These are phyloP conservation scores for Phoxinus dragarum DNA, from an alignment of 2,797 vertebrate genomes.

Conservation along the genomic window DNA sequence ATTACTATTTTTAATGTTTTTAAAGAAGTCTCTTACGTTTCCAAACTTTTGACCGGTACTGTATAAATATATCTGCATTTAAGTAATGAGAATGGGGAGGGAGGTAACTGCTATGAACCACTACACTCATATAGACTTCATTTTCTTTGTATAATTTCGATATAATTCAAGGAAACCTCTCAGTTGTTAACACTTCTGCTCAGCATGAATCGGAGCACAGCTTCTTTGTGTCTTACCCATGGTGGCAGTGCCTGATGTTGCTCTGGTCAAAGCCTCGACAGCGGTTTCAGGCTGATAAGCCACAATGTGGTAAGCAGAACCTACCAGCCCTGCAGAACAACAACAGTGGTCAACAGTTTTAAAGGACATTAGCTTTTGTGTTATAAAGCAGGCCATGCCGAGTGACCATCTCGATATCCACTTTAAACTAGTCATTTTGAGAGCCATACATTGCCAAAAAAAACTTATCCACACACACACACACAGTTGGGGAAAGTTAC, in stretches of 20 bases:
- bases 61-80: background rate
- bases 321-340: slow-evolving; percentile 74
- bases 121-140: background rate
- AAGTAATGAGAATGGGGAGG: background rate
- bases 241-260: slow-evolving; percentile 73
- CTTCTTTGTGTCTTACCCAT: slow-evolving; percentile 78
- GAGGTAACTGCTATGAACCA: background rate
- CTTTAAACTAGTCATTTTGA: background rate
- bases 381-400: background rate
- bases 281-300: slow-evolving; percentile 74
- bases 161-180: background rate
- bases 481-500: no score
- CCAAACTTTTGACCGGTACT: no score
- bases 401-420: background rate
- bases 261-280: slow-evolving; percentile 75
- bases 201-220: background rate
- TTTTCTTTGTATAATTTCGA: no score
- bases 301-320: slow-evolving; percentile 81
- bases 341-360: background rate
- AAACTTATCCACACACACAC: background rate
- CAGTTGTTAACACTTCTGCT: background rate
- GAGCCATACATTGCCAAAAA: background rate
- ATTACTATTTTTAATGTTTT: no score
- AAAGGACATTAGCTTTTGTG: background rate
- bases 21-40: no score